Conservation (phyloP, 2,888 invertebrate genomes). For the Drosophila pseudotakahashii region DNA sequence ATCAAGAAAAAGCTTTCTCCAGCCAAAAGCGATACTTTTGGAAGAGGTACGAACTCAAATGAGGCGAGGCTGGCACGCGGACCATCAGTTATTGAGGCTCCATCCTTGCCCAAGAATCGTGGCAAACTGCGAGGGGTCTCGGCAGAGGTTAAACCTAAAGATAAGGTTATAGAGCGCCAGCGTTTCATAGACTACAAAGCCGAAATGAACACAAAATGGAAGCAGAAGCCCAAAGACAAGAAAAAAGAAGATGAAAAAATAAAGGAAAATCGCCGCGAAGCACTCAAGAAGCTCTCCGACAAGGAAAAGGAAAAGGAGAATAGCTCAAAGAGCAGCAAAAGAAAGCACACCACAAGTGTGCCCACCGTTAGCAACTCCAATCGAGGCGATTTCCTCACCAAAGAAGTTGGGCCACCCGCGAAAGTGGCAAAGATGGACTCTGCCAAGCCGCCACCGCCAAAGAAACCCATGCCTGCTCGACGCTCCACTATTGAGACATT, state of each 20-base stretch:
- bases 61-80: conserved; percentile 8
- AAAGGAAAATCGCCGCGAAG: conserved; percentile 74
- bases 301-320: conserved; percentile 45
- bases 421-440: conserved; percentile 50
- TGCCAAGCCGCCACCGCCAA: background rate
- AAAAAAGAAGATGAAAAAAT: conserved; percentile 52
- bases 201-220: conserved; percentile 76
- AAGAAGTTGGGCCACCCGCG: conserved; percentile 49
- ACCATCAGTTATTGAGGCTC: conserved; percentile 76
- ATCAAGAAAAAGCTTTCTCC: background rate
- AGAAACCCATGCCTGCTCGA: conserved; percentile 12
- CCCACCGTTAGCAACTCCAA: conserved; percentile 85
- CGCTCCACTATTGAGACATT: conserved; percentile 50
- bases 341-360: conserved; percentile 43
- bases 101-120: conserved; percentile 69
- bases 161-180: conserved; percentile 34
- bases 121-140: conserved; percentile 78
- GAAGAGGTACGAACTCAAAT: background rate
- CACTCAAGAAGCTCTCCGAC: conserved; percentile 72
- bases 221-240: conserved; percentile 69
- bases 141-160: conserved; percentile 14
- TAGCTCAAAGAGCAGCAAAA: conserved; percentile 1
- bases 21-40: background rate
- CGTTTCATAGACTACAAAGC: conserved; percentile 30
- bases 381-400: conserved; percentile 86